phyloP scores from a whole-genome alignment of 2,888 invertebrate genomes.

The Andrena chrysosceles region DNA sequence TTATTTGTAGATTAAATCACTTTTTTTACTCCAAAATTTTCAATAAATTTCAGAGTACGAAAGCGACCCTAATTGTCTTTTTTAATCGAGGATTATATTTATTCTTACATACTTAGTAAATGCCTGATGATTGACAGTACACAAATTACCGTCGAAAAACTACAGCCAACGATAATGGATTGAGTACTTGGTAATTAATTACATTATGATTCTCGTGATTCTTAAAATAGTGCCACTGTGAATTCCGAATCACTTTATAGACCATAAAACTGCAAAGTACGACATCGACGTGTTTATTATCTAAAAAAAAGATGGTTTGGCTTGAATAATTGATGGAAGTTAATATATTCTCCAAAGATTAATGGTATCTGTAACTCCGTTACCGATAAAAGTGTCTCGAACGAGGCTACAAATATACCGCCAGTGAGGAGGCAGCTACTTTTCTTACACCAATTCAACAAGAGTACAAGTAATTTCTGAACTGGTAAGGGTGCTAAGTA shows the following conservation, averaged over 20 bases:
- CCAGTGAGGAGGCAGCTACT: not conserved
- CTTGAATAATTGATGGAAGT: not conserved
- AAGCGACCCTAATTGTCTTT: too few species aligned
- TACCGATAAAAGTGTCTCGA: not conserved
- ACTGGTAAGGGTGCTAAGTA: not conserved
- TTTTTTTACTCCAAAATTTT: too few species aligned
- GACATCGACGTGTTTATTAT: not conserved
- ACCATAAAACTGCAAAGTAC: not conserved
- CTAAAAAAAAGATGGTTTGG: not conserved
- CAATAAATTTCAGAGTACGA: too few species aligned
- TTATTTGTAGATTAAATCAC: too few species aligned
- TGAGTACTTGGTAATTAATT: too few species aligned
- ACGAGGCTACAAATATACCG: not conserved
- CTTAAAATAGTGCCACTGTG: too few species aligned
- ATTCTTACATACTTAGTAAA: too few species aligned
- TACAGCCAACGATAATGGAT: too few species aligned
- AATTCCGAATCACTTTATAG: not conserved
- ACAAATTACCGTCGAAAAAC: slow-evolving; percentile 22
- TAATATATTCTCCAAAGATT: not conserved
- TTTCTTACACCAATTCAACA: slow-evolving; percentile 18
- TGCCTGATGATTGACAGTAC: too few species aligned
- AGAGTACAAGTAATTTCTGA: slow-evolving; percentile 22
- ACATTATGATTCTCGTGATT: too few species aligned
- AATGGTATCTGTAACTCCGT: not conserved
- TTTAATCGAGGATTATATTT: too few species aligned